Evolutionary conservation across 2,113 vertebrate genomes (phyloP).

Genomic region (Centropus unirufus): DNA sequence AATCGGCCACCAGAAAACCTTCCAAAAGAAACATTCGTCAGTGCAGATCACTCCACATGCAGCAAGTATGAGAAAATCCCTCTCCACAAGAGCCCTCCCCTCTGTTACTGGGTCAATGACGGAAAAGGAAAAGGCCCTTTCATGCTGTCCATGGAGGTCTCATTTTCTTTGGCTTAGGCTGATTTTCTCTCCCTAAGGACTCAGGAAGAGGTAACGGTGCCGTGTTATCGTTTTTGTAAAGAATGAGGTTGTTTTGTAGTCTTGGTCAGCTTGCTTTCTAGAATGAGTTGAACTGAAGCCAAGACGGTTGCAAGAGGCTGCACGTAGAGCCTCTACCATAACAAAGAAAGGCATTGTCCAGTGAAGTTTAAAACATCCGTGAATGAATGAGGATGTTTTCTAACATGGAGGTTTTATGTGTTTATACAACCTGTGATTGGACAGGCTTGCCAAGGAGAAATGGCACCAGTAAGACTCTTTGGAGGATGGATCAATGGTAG

Average conservation of each 20-base stretch:
- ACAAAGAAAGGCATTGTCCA: slow-evolving; percentile 8
- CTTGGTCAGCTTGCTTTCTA: background rate
- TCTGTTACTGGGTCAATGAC: slow-evolving; percentile 39
- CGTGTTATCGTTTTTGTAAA: background rate
- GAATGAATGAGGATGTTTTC: slow-evolving; percentile 22
- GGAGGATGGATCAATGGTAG: slow-evolving; percentile 18
- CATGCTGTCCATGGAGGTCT: slow-evolving; percentile 11
- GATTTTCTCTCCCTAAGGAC: background rate
- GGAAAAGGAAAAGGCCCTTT: slow-evolving; percentile 40
- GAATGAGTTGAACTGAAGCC: background rate
- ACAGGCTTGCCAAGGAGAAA: slow-evolving; percentile 6
- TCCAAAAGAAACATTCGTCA: slow-evolving; percentile 70
- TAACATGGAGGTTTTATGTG: background rate
- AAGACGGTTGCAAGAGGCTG: background rate
- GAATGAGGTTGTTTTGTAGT: background rate
- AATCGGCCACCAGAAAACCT: slow-evolving; percentile 75
- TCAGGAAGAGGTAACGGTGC: background rate
- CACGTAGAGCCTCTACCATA: fast-evolving
- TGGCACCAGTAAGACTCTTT: background rate
- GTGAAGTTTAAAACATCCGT: slow-evolving; percentile 18
- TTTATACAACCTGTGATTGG: background rate
- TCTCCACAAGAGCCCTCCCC: slow-evolving; percentile 65
- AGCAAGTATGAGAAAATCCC: slow-evolving; percentile 66
- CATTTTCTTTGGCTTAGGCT: background rate
- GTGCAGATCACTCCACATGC: slow-evolving; percentile 73